phyloP scores from a whole-genome alignment of 92 coral and sea anemone species.

The Pocillopora meandrina region DNA sequence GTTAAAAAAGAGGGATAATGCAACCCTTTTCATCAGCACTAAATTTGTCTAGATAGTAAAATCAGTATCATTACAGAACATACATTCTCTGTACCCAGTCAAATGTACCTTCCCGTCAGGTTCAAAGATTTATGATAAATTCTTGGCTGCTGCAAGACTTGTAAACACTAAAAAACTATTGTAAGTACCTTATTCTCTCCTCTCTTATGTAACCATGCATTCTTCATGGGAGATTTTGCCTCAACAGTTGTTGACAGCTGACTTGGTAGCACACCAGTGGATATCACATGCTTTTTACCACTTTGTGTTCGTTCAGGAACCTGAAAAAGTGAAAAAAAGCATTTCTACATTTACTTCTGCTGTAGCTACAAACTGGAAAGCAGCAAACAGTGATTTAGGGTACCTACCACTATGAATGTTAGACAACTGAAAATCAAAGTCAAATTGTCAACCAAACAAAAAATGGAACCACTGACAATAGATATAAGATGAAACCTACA shows the following conservation, averaged over 20 bases:
- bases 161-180: not conserved
- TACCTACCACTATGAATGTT: no score
- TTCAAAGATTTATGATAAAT: no score
- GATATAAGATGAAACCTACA: no score
- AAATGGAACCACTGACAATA: no score
- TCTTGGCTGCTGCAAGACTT: no score
- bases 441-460: no score
- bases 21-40: not conserved
- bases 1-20: no score
- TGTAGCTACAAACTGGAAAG: no score
- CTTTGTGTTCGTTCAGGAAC: not conserved
- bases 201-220: constrained; percentile 8
- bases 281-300: constrained; percentile 10
- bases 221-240: constrained; percentile 8
- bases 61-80: not conserved
- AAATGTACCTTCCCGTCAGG: no score
- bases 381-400: no score
- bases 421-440: no score
- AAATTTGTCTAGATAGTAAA: not conserved
- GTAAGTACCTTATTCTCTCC: constrained; percentile 11
- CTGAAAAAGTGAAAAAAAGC: not conserved
- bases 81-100: no score
- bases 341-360: not conserved
- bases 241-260: constrained; percentile 25
- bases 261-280: constrained; percentile 34